Evolutionary conservation across 2,113 vertebrate genomes (phyloP), one percentile per base, ranked within the genome.

Genomic region (Sinocyclocheilus anophthalmus): DNA sequence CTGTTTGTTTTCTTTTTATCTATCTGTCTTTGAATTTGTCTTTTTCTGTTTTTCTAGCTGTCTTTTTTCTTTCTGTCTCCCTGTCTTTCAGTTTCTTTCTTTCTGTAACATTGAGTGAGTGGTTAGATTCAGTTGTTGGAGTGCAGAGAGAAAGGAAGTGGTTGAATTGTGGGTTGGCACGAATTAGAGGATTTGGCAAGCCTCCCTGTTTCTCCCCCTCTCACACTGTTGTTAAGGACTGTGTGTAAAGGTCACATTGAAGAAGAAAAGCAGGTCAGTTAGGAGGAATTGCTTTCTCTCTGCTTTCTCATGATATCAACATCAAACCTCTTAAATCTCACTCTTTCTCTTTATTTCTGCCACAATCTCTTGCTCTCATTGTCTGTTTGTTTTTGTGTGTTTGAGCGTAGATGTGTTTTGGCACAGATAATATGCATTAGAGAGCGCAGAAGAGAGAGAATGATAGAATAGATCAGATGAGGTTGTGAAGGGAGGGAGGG

Each of bases 201-300:
- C 77, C 65, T 59, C 65, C 13, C 50, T 45, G 22, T 72, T 70
- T 79, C 76, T 67, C 26, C 50, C 75, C 50, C 91, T 91, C 84
- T 37, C 53, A 78, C 50, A 37, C 90, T 94, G 92, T 94, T 92
- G 92, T 92, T 93, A 89, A 90, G 91, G 92, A 94, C 53, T 73
- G 91, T 92, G 85, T 90, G 91, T 89, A 93, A 93, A 93, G 94
- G 94, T 95, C 94, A 95, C 92, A 93, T 94, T 95, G 93, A 93
- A 94, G 93, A 94, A 94, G 93, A 94, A 94, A 95, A 95, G 90
- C 94, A 94, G 93, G 94, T 94, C 94, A 95, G 92, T 94, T 92
- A 92, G 94, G 92, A 93, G 92, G 93, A 94, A 94, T 93, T 90
- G 93, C 95, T 77, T 92, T 93, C 93, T 93, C 93, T 94, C 91